phyloP scores from a whole-genome alignment of 1,140 invertebrate genomes.

The Matsumurasca onukii region DNA sequence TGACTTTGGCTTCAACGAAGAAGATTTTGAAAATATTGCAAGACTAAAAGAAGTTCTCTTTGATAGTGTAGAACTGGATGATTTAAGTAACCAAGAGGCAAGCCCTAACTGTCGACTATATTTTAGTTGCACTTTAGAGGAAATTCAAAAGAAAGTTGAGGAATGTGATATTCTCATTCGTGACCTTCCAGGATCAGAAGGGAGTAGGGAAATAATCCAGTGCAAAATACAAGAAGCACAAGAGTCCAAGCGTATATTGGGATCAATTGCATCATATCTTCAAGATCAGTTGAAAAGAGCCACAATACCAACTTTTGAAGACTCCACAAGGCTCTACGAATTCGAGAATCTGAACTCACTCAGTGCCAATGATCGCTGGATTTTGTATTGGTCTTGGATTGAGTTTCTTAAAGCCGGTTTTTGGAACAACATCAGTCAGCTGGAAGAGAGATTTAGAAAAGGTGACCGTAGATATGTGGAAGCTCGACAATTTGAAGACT shows the following conservation, averaged over 20 bases:
- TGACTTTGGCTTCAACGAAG: slow-evolving; percentile 1
- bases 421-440: not conserved
- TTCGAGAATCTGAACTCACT: slow-evolving; percentile 18
- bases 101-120: not conserved
- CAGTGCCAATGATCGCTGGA: slow-evolving; percentile 23
- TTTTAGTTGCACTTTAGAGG: slow-evolving; percentile 4
- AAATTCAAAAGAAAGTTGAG: slow-evolving; percentile 3
- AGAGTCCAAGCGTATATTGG: not conserved
- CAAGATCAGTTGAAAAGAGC: slow-evolving; percentile 8
- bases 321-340: not conserved
- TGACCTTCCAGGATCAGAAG: not conserved
- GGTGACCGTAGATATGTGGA: slow-evolving; percentile 25
- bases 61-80: slow-evolving; percentile 3
- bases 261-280: not conserved
- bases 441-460: slow-evolving; percentile 16
- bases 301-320: not conserved
- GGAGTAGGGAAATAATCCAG: not conserved
- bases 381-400: slow-evolving; percentile 30
- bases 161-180: not conserved
- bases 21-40: slow-evolving; percentile 12
- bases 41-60: not conserved
- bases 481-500: slow-evolving; percentile 30
- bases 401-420: not conserved
- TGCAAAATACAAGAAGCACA: not conserved
- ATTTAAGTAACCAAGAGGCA: not conserved